Evolutionary conservation across 23 tunicate genomes (phyloP).

Genomic region (Ascidia mentula): DNA sequence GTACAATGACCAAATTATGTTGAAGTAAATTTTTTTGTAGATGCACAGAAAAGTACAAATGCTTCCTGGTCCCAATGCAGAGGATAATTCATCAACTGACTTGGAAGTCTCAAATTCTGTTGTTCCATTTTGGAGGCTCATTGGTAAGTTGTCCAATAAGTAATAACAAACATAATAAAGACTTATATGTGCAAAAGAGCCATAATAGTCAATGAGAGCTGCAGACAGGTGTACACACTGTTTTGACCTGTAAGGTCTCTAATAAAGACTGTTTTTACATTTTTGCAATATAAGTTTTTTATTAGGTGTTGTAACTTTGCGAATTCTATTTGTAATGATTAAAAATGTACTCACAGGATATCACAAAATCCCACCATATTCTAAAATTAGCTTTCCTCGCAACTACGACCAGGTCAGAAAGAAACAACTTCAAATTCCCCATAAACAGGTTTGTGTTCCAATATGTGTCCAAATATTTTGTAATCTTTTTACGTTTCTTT

Average conservation of each 20-base stretch:
- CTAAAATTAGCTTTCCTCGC: constrained; percentile 47
- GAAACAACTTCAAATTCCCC: constrained; percentile 7
- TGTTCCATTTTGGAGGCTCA: constrained; percentile 62
- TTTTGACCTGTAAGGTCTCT: no score
- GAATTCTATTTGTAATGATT: no score
- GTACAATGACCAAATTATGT: no score
- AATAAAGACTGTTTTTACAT: not conserved
- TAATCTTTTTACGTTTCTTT: no score
- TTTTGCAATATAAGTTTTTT: no score
- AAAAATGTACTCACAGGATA: constrained; percentile 38
- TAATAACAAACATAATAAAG: not conserved
- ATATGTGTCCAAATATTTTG: no score
- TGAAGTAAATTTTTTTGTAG: not conserved
- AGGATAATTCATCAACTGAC: constrained; percentile 41
- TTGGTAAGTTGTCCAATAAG: constrained; percentile 27
- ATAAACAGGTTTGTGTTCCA: constrained; percentile 1
- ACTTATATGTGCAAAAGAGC: no score
- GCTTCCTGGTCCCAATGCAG: constrained; percentile 73
- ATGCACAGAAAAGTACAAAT: constrained; percentile 48
- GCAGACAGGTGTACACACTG: no score
- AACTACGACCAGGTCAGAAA: not conserved
- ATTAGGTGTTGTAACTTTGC: no score
- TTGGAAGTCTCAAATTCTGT: constrained; percentile 36
- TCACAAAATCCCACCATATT: constrained; percentile 60
- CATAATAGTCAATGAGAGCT: no score